Evolutionary conservation across 1,140 invertebrate genomes (phyloP).

Genomic region (Stegodyphus mimosarum): DNA sequence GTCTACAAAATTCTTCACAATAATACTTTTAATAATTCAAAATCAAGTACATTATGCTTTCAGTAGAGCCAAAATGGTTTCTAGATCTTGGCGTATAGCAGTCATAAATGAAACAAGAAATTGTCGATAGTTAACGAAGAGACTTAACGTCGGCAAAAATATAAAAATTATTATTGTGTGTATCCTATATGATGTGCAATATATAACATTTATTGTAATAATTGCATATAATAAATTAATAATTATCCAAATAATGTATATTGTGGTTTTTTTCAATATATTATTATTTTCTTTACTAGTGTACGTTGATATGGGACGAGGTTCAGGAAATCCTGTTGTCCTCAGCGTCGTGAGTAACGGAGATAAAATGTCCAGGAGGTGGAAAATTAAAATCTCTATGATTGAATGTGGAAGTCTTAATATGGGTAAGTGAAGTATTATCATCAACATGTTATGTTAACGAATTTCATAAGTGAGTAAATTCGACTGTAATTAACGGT

Average conservation of each 20-base stretch:
- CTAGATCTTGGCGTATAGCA: no score
- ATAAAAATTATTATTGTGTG: no score
- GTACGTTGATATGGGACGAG: slow-evolving; percentile 81
- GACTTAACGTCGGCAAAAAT: no score
- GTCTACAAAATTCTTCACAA: no score
- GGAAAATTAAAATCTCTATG: slow-evolving; percentile 73
- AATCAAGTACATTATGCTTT: no score
- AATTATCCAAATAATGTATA: background rate
- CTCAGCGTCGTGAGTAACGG: slow-evolving; percentile 63
- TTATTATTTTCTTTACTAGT: slow-evolving; percentile 71
- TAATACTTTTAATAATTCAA: no score
- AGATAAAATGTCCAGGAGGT: slow-evolving; percentile 63
- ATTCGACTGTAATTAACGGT: background rate
- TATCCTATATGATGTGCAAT: no score
- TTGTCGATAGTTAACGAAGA: no score
- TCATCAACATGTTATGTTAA: background rate
- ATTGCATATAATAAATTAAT: background rate
- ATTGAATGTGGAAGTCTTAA: slow-evolving; percentile 78
- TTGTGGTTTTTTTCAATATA: background rate
- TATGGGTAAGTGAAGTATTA: slow-evolving; percentile 64
- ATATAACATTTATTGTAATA: no score
- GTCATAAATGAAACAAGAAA: no score
- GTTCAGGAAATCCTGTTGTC: slow-evolving; percentile 76
- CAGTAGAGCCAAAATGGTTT: no score
- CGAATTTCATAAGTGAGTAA: background rate